Evolutionary conservation across 2,888 invertebrate species (phyloP).

Genomic region (Microctonus aethiopoides): DNA sequence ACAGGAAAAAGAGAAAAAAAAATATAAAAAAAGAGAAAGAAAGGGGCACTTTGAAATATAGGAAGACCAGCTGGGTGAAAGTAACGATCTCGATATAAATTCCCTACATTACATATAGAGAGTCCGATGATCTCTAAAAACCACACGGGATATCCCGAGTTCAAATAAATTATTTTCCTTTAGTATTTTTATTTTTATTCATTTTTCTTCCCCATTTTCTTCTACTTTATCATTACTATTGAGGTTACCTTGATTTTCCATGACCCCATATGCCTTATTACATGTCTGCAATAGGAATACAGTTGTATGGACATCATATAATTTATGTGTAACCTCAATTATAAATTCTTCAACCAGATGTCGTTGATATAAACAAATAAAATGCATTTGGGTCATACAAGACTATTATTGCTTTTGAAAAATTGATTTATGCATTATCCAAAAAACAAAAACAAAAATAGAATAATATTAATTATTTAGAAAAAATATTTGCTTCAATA

Average conservation of each 20-base stretch:
- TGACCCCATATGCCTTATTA: neutral
- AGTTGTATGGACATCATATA: neutral
- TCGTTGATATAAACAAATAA: conserved; percentile 16
- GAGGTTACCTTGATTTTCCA: conserved; percentile 26
- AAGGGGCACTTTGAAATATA: conserved; percentile 14
- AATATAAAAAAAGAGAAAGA: conserved; percentile 8
- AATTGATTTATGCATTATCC: no score
- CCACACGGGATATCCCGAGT: conserved; percentile 21
- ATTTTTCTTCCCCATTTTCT: neutral
- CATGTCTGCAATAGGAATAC: neutral
- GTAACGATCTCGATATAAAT: conserved; percentile 49
- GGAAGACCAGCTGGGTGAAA: conserved; percentile 53
- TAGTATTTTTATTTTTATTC: neutral
- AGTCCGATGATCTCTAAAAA: conserved; percentile 29
- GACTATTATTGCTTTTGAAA: neutral
- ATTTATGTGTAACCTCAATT: conserved; percentile 22
- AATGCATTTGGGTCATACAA: conserved; percentile 26
- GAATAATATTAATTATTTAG: no score
- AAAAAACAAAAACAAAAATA: no score
- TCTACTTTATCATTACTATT: neutral
- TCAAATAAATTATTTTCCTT: conserved; percentile 6
- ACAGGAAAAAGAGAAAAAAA: neutral
- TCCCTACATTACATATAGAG: conserved; percentile 10
- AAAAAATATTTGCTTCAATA: no score
- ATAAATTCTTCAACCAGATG: conserved; percentile 26